Evolutionary conservation across 2,888 invertebrate genomes (phyloP), one percentile per base, ranked within the genome.

Genomic region (Tanytarsus gracilentus): DNA sequence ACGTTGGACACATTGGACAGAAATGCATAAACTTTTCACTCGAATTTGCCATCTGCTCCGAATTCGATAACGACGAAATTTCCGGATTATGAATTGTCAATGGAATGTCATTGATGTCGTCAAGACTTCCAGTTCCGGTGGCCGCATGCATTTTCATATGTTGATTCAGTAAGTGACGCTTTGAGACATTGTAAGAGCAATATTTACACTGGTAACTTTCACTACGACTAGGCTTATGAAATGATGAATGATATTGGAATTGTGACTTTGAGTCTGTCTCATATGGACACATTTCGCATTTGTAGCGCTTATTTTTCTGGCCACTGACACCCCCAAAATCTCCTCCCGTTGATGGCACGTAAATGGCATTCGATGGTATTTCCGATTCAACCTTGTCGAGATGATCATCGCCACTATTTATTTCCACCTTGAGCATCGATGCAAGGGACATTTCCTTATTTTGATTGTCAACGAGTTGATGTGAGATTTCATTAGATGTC

Each of bases 221-320:
- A 33, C 50, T 60, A 21, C 50, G 49, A 58, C 58, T 58, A 33
- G 60, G 60, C 36, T 84, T 78, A 69, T 93, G 93, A 69, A 91
- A 86, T 68, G 90, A 89, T 68, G 88, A 88, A 69, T 92, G 92
- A 69, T 91, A 89, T 69, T 86, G 80, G 72, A 83, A 89, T 71
- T 91, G 90, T 25, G 88, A 88, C 71, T 88, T 88, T 70, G 87
- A 88, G 69, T 89, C 88, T 36, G 88, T 88, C 65, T 86, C 85
- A 69, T 88, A 91, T 0, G 92, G 90, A 71, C 92, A 92, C 61
- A 83, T 81, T 4, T 80, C 79, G 69, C 92, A 93, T 68, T 81
- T 81, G 70, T 88, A 88, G 63, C 86, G 80, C 68, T 88, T 87
- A 3, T 74, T 74, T 66, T 73, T 75, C 36, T 33, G 53, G 9